Evolutionary conservation across 2,113 vertebrate species (phyloP), one percentile per base, ranked within the genome.

Genomic region (Callionymus lyra): DNA sequence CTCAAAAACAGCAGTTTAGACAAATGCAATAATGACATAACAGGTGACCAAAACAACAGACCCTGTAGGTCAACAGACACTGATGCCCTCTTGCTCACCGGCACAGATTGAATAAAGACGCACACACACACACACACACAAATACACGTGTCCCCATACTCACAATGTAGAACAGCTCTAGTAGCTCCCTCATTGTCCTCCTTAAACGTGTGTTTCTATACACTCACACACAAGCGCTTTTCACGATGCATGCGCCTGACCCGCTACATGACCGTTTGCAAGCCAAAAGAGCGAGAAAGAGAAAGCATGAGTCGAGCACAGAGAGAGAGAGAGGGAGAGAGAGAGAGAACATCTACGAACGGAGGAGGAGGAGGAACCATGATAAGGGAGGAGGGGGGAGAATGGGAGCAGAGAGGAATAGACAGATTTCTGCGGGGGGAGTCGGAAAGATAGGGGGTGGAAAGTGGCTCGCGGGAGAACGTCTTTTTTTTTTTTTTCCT

Each of bases 111-210:
- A 76, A 53, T 35, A 70, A 51, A 55, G 41, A 56, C 47, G 40
- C 54, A 42, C 33, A 41, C 12, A 45, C 41, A 61, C 43, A 56
- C 54, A 42, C 33, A 41, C 12, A 45, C 41, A 61, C 43, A 56
- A 16, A 65, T 47, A 57, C 32, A 45, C 32, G 15, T 47, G 38
- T 16, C 38, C 49, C 57, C 34, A 54, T 81, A 81, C 78, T 83
- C 56, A 83, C 81, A 77, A 78, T 67, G 74, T 68, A 73, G 74
- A 77, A 68, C 57, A 76, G 62, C 68, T 80, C 74, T 74, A 79
- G 74, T 72, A 77, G 56, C 70, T 81, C 76, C 78, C 66, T 83
- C 81, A 81, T 81, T 81, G 78, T 79, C 78, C 64, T 73, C 72
- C 68, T 77, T 71, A 72, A 79, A 70, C 45, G 69, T 64, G 57